Evolutionary conservation across 2,113 vertebrate species (phyloP), one percentile per base, ranked within the genome.

Genomic region (Synodontis membranacea): DNA sequence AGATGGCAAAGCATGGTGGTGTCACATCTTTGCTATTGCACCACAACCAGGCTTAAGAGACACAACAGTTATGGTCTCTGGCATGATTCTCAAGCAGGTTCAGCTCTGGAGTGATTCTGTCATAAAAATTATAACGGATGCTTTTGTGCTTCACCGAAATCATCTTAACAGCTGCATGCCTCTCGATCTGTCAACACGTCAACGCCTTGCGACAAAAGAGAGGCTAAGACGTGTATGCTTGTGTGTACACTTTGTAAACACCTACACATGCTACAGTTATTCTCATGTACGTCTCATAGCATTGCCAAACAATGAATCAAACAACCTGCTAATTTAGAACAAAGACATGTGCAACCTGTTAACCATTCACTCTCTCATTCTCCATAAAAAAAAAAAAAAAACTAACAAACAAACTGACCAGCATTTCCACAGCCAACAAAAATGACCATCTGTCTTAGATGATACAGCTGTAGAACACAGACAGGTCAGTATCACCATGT

Each of bases 331-430:
- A 87, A 87, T 84, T 79, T 87, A 85, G 25, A 37, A 89, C 89
- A 37, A 37, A 84, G 87, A 92, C 92, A 94, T 93, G 91, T 94
- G 92, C 89, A 85, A 89, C 88, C 88, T 86, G 87, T 92, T 92
- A 90, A 28, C 19, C 60, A 58, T 31, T 31, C 64, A 31, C 46
- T 28, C 48, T 50, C n/a, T 3, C 44, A 39, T 25, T 44, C 54
- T 4, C n/a, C n/a, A 15, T 31, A 64, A n/a, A n/a, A n/a, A n/a
- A n/a, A n/a, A n/a, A n/a, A n/a, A n/a, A n/a, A n/a, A n/a, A n/a
- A n/a, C n/a, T n/a, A n/a, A 14, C 64, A 66, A 14, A 19, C 68
- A 44, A 82, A n/a, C 58, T 64, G 80, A 39, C 31, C 9, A 80
- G 28, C 42, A 74, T 84, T 84, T 88, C 42, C 50, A 37, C n/a